Percentiles rank a stretch among this genome's conserved stretches.
Evolutionary conservation across 1,140 invertebrate species (phyloP).

Genomic region (Ceratitis capitata): DNA sequence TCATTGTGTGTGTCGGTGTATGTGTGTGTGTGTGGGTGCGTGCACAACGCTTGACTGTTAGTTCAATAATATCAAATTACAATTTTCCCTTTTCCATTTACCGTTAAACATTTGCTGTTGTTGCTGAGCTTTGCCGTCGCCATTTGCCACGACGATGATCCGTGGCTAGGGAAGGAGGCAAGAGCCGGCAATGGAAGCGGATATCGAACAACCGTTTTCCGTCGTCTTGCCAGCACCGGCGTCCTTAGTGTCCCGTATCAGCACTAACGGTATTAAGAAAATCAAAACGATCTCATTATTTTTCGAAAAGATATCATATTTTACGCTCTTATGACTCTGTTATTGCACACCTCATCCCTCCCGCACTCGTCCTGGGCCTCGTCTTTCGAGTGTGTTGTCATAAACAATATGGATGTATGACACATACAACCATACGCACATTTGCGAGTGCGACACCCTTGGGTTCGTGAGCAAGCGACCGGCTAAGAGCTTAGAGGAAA

Average conservation of each 20-base stretch:
- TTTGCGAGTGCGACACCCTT: too few species aligned
- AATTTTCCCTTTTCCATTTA: slow-evolving; percentile 25
- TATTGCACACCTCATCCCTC: too few species aligned
- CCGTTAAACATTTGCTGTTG: background rate
- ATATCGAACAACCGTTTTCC: background rate
- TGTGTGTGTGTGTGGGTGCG: background rate
- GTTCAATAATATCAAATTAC: slow-evolving; percentile 41
- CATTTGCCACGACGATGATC: too few species aligned
- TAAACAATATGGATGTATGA: background rate
- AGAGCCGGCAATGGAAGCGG: background rate
- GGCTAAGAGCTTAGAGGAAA: background rate
- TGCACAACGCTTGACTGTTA: background rate
- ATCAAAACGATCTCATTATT: slow-evolving; percentile 43
- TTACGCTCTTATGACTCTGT: slow-evolving; percentile 38
- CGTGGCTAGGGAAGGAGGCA: too few species aligned
- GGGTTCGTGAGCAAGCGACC: background rate
- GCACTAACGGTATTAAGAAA: slow-evolving; percentile 25
- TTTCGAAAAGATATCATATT: slow-evolving; percentile 36
- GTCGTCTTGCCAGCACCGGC: background rate
- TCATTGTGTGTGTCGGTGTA: background rate
- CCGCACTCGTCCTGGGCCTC: too few species aligned
- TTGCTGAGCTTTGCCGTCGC: background rate
- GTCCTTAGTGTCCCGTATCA: slow-evolving; percentile 10
- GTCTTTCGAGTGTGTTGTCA: background rate
- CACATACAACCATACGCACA: background rate